These are phyloP conservation scores for Neodiprion lecontei DNA, from an alignment of 1,140 invertebrate species.

Conservation along the genomic window DNA sequence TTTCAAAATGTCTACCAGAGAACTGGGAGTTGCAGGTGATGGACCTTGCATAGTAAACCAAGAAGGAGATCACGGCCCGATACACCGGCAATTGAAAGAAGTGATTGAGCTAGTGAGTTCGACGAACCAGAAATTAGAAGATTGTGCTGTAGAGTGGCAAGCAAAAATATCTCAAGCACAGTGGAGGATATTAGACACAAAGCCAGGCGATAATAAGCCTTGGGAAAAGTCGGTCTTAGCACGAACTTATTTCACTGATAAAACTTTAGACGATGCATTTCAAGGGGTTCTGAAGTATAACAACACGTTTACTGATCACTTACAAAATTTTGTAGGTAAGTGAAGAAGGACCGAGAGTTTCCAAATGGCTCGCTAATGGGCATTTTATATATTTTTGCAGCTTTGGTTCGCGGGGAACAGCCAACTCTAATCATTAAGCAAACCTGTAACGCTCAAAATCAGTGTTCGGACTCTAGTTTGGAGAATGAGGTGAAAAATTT, in stretches of 20 bases:
- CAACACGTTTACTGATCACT: constrained; percentile 41
- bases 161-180: constrained; percentile 44
- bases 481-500: neutral
- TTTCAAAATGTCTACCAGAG: neutral
- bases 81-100: constrained; percentile 27
- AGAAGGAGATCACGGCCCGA: neutral
- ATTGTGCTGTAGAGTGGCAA: constrained; percentile 48
- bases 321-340: constrained; percentile 46
- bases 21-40: neutral
- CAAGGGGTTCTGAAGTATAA: constrained; percentile 36
- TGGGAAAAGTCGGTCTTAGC: constrained; percentile 44
- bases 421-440: neutral
- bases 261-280: constrained; percentile 45
- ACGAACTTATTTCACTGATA: constrained; percentile 46
- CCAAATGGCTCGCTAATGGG: neutral
- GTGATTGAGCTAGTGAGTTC: constrained; percentile 29
- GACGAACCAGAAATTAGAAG: constrained; percentile 42
- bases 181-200: constrained; percentile 43
- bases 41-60: neutral
- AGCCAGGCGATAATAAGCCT: constrained; percentile 24
- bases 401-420: constrained; percentile 15
- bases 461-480: neutral
- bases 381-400: neutral
- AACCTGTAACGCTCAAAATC: neutral
- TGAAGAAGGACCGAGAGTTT: neutral